Percentiles rank a stretch among this genome's conserved stretches.
Conservation (phyloP, 2,888 invertebrate genomes). For the Macaria notata region DNA sequence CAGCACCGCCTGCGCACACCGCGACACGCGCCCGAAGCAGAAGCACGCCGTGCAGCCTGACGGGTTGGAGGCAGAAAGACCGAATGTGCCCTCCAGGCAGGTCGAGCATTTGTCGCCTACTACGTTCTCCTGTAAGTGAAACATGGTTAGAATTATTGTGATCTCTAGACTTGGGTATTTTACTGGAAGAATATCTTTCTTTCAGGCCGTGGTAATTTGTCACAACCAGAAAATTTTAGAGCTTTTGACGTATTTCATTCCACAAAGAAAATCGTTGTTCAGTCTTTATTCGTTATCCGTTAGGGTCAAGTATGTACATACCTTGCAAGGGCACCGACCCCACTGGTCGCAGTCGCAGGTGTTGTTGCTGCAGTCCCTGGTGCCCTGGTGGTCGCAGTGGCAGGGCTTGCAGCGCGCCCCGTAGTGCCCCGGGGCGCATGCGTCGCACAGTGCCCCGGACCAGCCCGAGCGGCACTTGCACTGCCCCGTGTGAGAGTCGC, state of each 20-base stretch:
- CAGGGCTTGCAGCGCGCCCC: conserved; percentile 94
- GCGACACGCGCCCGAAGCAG: conserved; percentile 94
- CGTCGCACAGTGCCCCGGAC: conserved; percentile 89
- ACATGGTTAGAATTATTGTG: too few species aligned
- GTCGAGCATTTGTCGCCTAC: conserved; percentile 91
- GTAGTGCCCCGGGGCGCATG: conserved; percentile 93
- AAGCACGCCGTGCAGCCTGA: conserved; percentile 97
- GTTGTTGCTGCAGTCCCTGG: conserved; percentile 78
- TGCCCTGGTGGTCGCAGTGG: conserved; percentile 90
- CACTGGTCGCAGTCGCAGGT: conserved; percentile 87
- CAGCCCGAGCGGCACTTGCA: conserved; percentile 91
- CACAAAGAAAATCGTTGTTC: too few species aligned
- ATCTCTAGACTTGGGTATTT: too few species aligned
- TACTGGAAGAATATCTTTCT: too few species aligned
- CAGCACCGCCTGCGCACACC: conserved; percentile 90
- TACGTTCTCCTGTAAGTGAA: conserved; percentile 85
- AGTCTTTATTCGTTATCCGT: too few species aligned
- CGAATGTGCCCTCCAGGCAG: conserved; percentile 94
- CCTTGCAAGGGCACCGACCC: conserved; percentile 96
- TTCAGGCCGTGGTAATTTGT: too few species aligned
- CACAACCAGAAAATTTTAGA: too few species aligned
- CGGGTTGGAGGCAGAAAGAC: conserved; percentile 88
- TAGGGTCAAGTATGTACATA: too few species aligned
- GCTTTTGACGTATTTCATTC: too few species aligned
- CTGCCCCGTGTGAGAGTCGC: conserved; percentile 84